Base-by-base conservation (phyloP, 1,140 invertebrate species). In the Drosophila micromelanica region DNA sequence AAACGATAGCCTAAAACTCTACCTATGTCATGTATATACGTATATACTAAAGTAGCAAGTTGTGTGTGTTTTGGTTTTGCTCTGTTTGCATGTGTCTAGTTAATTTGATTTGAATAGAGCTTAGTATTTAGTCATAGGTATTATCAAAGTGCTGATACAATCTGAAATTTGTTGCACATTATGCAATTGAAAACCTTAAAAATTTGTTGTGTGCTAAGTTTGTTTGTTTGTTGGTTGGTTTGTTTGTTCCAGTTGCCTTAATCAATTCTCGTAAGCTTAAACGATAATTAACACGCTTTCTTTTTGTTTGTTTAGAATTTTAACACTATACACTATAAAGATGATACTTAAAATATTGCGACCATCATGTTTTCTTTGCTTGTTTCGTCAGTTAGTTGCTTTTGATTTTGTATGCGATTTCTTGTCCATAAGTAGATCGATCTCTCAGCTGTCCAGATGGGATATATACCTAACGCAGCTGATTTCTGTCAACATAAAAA, bases 241-340 rank as follows among this genome's bases (percentile, higher is more conserved):
- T 46, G 32, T 54, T 77, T 81, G 73, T 85, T 81, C 76, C 81
- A 69, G 74, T 81, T 71, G 81, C 78, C 81, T 81, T 87, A 75
- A 77, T 72, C 52, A 78, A 74, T 76, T 81, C 45, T 69, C 65
- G 73, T 82, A 73, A 73, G 48, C 64, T 79, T 84, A 87, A 59
- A 79, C 79, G 57, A 78, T 79, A 87, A 73, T 87, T 78, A 87
- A 87, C 78, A 82, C 56, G 67, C 61, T 73, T 68, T 62, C 55
- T 45, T 13, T 63, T 78, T 35, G 38, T 40, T 71, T 57, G 45
- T 79, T 84, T 85, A 65, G 38, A 68, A 68, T 78, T 60, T 86
- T 87, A 87, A 87, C 82, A 87, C 82, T 87, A 87, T 87, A 87
- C 82, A 87, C 84, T 87, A 87, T 76, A 72, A 87, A 87, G 79